Percentiles rank a stretch among this genome's conserved stretches.
phyloP scores from a whole-genome alignment of 2,888 invertebrate genomes.

The Pocota personata region DNA sequence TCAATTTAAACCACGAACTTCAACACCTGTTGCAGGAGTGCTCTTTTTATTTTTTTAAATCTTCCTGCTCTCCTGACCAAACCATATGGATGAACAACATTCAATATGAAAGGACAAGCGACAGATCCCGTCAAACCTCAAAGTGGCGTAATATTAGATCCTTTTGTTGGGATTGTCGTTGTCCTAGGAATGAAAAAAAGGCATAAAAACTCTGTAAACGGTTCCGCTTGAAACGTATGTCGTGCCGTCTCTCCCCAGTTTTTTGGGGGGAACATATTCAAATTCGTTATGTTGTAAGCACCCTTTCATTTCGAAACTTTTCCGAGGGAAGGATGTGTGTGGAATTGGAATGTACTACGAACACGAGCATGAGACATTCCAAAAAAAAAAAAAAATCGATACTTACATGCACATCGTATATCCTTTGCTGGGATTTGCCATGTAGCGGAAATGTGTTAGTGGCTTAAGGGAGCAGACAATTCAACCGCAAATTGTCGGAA shows the following conservation, averaged over 20 bases:
- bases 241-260: neutral
- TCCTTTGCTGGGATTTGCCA: constrained; percentile 49
- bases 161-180: constrained; percentile 24
- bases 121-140: constrained; percentile 53
- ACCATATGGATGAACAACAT: constrained; percentile 69
- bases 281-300: constrained; percentile 61
- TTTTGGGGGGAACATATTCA: constrained; percentile 58
- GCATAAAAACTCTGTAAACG: constrained; percentile 55
- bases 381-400: constrained; percentile 9
- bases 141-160: constrained; percentile 33
- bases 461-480: constrained; percentile 73
- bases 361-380: constrained; percentile 57
- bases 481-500: constrained; percentile 73
- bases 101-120: constrained; percentile 49
- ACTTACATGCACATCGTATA: constrained; percentile 25
- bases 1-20: constrained; percentile 32
- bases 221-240: constrained; percentile 50
- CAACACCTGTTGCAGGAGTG: constrained; percentile 61
- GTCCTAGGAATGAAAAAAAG: constrained; percentile 10
- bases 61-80: constrained; percentile 39
- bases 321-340: constrained; percentile 34
- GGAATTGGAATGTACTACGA: constrained; percentile 55
- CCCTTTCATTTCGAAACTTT: constrained; percentile 70
- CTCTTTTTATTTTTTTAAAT: neutral
- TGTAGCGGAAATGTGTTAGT: constrained; percentile 72